Conservation (phyloP, 2,888 invertebrate species). For the Frankliniella intonsa region DNA sequence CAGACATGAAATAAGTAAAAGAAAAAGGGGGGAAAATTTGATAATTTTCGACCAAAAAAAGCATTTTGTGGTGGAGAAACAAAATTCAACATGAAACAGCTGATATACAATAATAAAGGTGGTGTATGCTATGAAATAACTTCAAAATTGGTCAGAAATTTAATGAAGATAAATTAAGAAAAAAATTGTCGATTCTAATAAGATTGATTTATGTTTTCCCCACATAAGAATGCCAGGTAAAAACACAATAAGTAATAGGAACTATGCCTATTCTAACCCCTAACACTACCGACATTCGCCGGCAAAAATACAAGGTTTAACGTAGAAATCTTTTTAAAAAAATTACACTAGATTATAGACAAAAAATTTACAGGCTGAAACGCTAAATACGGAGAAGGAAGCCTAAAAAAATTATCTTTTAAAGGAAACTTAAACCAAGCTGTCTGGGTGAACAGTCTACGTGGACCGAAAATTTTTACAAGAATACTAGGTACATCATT, state of each 20-base stretch:
- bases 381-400: not conserved
- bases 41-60: too few species aligned
- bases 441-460: conserved; percentile 12
- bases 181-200: too few species aligned
- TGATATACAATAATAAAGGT: not conserved
- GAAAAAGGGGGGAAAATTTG: too few species aligned
- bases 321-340: not conserved
- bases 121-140: too few species aligned
- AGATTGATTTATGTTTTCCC: too few species aligned
- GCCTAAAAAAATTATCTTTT: not conserved
- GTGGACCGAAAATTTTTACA: not conserved
- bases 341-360: not conserved
- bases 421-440: not conserved
- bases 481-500: not conserved
- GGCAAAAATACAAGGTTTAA: not conserved
- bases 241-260: not conserved
- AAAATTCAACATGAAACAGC: not conserved
- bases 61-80: not conserved
- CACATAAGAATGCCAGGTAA: too few species aligned
- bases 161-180: not conserved
- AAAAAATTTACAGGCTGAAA: not conserved
- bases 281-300: not conserved
- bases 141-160: too few species aligned
- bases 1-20: too few species aligned
- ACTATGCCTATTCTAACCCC: conserved; percentile 9